A percentile compares a stretch with the other conserved stretches of the same genome.
phyloP scores from a whole-genome alignment of 2,888 invertebrate genomes.

The Punctoribates punctum region DNA sequence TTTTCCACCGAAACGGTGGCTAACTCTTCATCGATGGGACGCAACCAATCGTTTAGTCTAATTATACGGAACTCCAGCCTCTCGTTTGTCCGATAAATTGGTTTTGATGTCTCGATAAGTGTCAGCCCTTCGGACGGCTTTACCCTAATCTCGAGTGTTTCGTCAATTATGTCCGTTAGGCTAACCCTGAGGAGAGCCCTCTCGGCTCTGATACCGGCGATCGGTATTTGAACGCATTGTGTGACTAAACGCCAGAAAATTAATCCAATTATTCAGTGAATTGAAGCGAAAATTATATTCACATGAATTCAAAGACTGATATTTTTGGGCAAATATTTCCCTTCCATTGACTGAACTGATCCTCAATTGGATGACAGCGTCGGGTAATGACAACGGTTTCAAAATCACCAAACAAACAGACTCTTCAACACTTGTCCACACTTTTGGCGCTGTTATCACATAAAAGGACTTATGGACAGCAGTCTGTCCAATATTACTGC shows the following conservation, averaged over 20 bases:
- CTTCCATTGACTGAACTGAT: neutral
- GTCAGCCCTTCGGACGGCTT: conserved; percentile 12
- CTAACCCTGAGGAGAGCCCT: neutral
- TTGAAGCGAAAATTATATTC: neutral
- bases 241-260: neutral
- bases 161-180: neutral
- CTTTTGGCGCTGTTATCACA: conserved; percentile 21
- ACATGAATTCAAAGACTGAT: conserved; percentile 8
- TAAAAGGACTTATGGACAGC: neutral
- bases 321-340: neutral
- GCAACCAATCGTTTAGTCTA: conserved; percentile 25
- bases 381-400: neutral
- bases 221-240: conserved; percentile 17
- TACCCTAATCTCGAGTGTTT: neutral
- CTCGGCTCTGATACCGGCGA: neutral
- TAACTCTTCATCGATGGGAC: conserved; percentile 13
- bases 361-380: neutral
- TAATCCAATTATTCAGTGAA: neutral
- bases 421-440: conserved; percentile 16
- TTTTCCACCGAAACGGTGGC: neutral
- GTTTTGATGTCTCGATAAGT: conserved; percentile 38
- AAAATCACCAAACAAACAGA: conserved; percentile 13
- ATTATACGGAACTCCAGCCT: conserved; percentile 20
- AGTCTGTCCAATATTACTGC: too few species aligned
- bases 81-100: conserved; percentile 31